Conservation (phyloP, 2,888 invertebrate genomes). For the Pyrrhosoma nymphula region DNA sequence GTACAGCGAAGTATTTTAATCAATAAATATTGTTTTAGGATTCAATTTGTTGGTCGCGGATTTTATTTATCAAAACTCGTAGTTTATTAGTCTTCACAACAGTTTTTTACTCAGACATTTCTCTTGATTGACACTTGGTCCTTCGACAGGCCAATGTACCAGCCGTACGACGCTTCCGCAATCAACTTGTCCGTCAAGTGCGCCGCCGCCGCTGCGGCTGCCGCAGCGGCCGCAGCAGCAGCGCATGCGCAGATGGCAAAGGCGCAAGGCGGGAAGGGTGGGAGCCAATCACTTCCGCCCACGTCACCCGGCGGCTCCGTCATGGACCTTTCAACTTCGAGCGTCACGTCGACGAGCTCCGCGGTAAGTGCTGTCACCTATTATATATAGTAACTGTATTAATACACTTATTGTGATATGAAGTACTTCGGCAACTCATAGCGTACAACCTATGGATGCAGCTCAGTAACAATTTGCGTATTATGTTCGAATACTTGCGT, state of each 20-base stretch:
- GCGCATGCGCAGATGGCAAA: constrained; percentile 79
- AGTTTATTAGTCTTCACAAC: too few relatives aligned
- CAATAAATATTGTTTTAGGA: too few relatives aligned
- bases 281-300: constrained; percentile 20
- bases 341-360: constrained; percentile 90
- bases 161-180: constrained; percentile 81
- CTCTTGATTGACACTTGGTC: too few relatives aligned
- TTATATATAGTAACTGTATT: too few relatives aligned
- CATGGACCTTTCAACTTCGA: constrained; percentile 92
- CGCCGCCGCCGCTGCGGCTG: constrained; percentile 81
- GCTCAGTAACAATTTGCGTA: neutral
- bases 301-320: constrained; percentile 89
- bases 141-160: constrained; percentile 88
- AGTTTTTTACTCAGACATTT: too few relatives aligned
- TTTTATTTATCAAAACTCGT: too few relatives aligned
- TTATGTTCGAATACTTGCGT: too few relatives aligned
- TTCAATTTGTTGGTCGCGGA: too few relatives aligned
- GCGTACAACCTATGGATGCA: too few relatives aligned
- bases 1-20: too few relatives aligned
- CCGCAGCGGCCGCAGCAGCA: constrained; percentile 82
- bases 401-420: too few relatives aligned
- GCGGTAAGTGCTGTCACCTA: constrained; percentile 81
- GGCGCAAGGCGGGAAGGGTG: constrained; percentile 68
- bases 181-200: constrained; percentile 93
- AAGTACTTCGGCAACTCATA: too few relatives aligned